Conservation (phyloP, 2,888 invertebrate species). For the Nemotelus nigrinus region DNA sequence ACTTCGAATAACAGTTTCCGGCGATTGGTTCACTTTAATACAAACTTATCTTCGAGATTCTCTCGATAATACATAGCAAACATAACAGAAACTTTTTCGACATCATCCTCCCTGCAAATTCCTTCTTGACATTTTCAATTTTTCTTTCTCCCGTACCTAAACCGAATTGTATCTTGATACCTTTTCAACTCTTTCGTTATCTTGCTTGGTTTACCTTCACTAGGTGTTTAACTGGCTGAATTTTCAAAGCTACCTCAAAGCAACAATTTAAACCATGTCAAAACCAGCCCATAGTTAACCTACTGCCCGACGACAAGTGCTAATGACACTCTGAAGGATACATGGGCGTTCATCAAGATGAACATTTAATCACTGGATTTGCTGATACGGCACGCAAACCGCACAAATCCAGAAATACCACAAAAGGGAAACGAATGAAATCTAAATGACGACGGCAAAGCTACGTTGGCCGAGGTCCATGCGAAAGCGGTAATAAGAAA, state of each 20-base stretch:
- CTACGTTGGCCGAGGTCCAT: slow-evolving; percentile 1
- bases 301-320: not conserved
- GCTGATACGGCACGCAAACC: slow-evolving; percentile 5
- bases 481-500: not conserved
- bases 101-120: too few species aligned
- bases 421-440: not conserved
- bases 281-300: slow-evolving; percentile 7
- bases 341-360: not conserved
- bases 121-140: too few species aligned
- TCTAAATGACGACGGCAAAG: not conserved
- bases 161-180: too few species aligned
- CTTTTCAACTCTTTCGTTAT: too few species aligned
- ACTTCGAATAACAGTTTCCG: too few species aligned
- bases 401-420: not conserved
- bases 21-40: too few species aligned
- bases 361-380: not conserved
- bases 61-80: too few species aligned
- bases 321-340: not conserved
- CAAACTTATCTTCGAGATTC: too few species aligned
- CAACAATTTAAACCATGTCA: slow-evolving; percentile 18
- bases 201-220: too few species aligned
- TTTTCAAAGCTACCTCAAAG: not conserved
- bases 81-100: too few species aligned
- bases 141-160: too few species aligned
- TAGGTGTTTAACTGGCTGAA: too few species aligned